Conservation (phyloP, 2,797 vertebrate genomes). For the Enteromius paludinosus region DNA sequence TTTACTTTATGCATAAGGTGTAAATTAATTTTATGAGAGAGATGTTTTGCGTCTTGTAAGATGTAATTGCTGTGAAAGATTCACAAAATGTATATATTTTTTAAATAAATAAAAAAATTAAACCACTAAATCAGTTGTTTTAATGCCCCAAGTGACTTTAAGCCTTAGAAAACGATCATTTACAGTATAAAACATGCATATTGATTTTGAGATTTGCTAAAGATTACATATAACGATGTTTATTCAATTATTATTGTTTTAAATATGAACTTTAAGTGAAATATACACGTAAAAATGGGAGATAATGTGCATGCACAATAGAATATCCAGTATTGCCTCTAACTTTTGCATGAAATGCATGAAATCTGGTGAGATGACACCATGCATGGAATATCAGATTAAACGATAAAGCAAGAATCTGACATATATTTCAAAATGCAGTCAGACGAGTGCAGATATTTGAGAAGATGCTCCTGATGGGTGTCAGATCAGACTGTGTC, state of each 20-base stretch:
- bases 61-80: neutral
- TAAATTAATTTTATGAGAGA: neutral
- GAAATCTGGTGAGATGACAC: neutral
- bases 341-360: neutral
- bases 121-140: neutral
- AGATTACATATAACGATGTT: neutral
- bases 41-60: neutral
- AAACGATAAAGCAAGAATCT: neutral
- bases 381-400: neutral
- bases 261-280: neutral
- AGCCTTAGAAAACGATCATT: neutral
- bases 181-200: neutral
- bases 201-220: neutral
- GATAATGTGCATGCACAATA: neutral
- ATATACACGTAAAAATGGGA: neutral
- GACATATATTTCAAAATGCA: neutral
- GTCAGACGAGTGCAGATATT: neutral
- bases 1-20: neutral
- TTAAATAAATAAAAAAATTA: neutral
- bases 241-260: neutral
- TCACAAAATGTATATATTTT: neutral
- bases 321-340: neutral
- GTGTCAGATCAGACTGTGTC: slow-evolving; percentile 12
- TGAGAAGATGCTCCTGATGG: slow-evolving; percentile 7
- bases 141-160: neutral